Evolutionary conservation across 2,113 vertebrate genomes (phyloP).

Genomic region (Rhineura floridana): DNA sequence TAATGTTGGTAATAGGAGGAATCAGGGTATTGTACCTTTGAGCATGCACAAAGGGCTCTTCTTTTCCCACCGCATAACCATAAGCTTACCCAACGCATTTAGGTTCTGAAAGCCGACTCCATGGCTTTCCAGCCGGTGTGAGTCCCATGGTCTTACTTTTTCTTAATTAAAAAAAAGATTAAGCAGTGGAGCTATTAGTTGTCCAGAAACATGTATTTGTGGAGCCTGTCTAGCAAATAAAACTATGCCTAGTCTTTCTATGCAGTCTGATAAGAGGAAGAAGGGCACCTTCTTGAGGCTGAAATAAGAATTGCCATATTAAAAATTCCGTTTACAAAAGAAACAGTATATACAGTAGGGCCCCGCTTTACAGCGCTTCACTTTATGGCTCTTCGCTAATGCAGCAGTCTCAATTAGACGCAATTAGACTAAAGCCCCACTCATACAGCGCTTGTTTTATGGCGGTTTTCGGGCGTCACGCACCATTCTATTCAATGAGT

Average conservation of each 20-base stretch:
- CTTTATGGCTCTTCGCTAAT: too few species aligned
- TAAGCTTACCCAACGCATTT: background rate
- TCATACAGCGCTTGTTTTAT: too few species aligned
- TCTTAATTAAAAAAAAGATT: background rate
- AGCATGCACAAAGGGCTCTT: background rate
- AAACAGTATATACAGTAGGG: background rate
- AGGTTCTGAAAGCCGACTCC: too few species aligned
- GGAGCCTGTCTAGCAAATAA: background rate
- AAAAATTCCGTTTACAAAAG: background rate
- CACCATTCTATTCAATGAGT: too few species aligned
- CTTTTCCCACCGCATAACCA: background rate
- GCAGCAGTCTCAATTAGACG: too few species aligned
- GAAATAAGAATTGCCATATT: background rate
- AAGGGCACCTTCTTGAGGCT: background rate
- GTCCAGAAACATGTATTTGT: background rate
- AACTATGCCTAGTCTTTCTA: too few species aligned
- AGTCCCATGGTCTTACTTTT: background rate
- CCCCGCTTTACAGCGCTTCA: too few species aligned
- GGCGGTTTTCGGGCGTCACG: too few species aligned
- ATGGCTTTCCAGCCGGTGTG: background rate
- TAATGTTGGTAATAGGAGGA: background rate
- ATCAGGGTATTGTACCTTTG: too few species aligned
- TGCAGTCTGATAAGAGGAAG: background rate
- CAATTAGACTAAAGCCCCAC: too few species aligned
- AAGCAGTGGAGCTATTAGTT: background rate